Evolutionary conservation across 1,140 invertebrate species (phyloP).

Genomic region (Drosophila equinoxialis): DNA sequence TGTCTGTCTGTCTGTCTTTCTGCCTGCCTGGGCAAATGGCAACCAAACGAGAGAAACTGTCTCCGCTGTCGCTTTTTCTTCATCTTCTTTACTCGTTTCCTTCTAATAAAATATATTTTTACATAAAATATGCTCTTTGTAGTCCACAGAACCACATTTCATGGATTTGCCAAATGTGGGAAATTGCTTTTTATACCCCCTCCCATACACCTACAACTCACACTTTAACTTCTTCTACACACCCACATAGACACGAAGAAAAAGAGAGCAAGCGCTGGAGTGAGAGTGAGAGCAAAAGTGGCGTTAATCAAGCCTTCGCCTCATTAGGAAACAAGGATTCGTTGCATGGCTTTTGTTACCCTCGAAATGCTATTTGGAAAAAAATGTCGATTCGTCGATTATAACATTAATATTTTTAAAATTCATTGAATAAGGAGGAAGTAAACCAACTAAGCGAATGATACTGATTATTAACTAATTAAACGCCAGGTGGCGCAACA

Average conservation of each 20-base stretch:
- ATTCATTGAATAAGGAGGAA: too few relatives aligned
- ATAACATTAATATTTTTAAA: too few relatives aligned
- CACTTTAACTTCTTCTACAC: background rate
- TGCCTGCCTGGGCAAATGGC: background rate
- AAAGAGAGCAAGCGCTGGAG: too few relatives aligned
- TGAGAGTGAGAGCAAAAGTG: too few relatives aligned
- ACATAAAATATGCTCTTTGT: conserved; percentile 63
- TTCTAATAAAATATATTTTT: conserved; percentile 64
- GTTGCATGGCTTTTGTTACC: background rate
- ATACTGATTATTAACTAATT: too few relatives aligned
- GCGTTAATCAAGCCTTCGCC: conserved; percentile 53
- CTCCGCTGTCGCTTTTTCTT: background rate
- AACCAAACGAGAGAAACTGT: conserved; percentile 8
- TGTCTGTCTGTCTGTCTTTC: too few relatives aligned
- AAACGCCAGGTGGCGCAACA: too few relatives aligned
- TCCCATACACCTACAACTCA: background rate
- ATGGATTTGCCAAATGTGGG: conserved; percentile 56
- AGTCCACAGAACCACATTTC: conserved; percentile 53
- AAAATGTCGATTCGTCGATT: too few relatives aligned
- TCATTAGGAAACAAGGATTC: conserved; percentile 37
- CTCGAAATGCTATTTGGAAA: background rate
- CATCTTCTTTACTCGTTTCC: conserved; percentile 5
- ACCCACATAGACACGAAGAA: conserved; percentile 5
- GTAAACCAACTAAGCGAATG: too few relatives aligned
- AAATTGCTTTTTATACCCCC: conserved; percentile 44